phyloP scores from a whole-genome alignment of 1,140 invertebrate species.

The Polyergus mexicanus region DNA sequence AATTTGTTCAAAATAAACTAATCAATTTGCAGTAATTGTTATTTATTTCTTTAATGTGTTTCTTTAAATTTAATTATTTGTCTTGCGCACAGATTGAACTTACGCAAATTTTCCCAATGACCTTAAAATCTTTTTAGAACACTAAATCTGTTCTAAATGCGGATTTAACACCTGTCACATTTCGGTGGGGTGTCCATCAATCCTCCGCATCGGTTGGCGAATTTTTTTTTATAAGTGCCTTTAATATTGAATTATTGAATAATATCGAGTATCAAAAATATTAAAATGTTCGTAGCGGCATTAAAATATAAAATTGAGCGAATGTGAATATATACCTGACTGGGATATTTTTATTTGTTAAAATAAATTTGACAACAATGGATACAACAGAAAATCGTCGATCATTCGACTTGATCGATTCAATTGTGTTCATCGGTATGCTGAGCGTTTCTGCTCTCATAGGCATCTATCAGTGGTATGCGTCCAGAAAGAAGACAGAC shows the following conservation, averaged over 20 bases:
- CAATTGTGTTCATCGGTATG: constrained; percentile 88
- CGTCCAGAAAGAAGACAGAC: constrained; percentile 86
- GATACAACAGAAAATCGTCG: constrained; percentile 34
- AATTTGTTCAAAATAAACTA: too few species aligned
- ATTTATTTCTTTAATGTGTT: not conserved
- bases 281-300: not conserved
- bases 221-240: not conserved
- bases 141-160: not conserved
- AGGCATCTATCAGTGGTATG: constrained; percentile 90
- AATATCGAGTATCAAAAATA: not conserved
- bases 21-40: not conserved
- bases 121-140: not conserved
- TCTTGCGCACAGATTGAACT: not conserved
- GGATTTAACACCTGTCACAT: not conserved
- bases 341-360: not conserved
- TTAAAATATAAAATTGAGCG: not conserved
- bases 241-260: not conserved
- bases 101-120: not conserved
- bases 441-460: constrained; percentile 88
- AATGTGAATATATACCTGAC: constrained; percentile 31
- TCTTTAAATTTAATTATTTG: not conserved
- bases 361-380: not conserved
- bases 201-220: not conserved
- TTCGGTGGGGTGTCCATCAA: not conserved
- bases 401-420: constrained; percentile 87